These are phyloP conservation scores for Euura lappo DNA, from an alignment of 1,140 invertebrate genomes.

Conservation along the genomic window DNA sequence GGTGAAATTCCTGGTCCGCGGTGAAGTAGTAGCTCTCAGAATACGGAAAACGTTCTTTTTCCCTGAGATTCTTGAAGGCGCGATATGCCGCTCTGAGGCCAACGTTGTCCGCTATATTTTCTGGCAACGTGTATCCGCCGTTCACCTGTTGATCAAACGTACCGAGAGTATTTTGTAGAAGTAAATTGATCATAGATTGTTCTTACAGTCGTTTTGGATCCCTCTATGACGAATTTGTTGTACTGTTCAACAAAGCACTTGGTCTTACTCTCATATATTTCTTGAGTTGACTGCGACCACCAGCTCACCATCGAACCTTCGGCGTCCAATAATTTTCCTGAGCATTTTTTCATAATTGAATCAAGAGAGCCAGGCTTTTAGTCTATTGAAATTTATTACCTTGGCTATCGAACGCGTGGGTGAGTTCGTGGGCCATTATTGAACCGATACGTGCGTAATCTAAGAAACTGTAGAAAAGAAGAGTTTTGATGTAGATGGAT, in stretches of 20 bases:
- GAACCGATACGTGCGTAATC: conserved; percentile 4
- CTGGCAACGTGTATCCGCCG: background rate
- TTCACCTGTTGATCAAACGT: background rate
- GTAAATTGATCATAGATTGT: background rate
- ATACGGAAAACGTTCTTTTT: background rate
- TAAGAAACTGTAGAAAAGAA: background rate
- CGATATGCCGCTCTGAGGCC: background rate
- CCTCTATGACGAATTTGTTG: background rate
- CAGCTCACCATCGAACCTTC: background rate
- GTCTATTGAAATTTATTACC: background rate
- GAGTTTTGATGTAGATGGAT: too few species aligned
- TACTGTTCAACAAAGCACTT: background rate
- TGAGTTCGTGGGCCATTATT: background rate
- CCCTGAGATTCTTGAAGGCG: background rate
- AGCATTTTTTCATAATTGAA: background rate
- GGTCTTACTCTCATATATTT: background rate
- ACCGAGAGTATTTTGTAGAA: too few species aligned
- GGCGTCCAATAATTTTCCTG: background rate
- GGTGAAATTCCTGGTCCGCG: background rate
- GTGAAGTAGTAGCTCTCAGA: background rate
- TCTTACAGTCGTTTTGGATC: background rate
- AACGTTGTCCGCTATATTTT: background rate
- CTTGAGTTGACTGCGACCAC: background rate
- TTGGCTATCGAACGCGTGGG: conserved; percentile 3
- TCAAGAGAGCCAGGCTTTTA: background rate